Conservation (phyloP, 2,888 invertebrate species). For the Philhelius pedissequus region DNA sequence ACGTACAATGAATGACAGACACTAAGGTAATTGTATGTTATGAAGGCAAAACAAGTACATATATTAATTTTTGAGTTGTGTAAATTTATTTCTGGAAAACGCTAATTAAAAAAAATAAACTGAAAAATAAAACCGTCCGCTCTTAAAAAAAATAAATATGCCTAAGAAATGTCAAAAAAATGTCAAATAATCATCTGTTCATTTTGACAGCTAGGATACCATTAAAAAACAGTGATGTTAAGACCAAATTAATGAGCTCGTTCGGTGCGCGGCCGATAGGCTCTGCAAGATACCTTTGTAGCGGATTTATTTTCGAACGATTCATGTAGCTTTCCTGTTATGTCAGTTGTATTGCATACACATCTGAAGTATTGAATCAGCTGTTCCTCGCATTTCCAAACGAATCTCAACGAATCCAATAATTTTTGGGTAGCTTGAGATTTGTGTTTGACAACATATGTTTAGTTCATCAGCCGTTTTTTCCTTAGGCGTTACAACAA, state of each 20-base stretch:
- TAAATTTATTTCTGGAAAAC: conserved; percentile 10
- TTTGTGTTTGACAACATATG: too few relatives aligned
- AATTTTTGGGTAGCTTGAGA: too few relatives aligned
- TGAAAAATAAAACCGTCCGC: not conserved
- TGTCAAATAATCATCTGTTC: not conserved
- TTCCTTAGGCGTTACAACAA: too few relatives aligned
- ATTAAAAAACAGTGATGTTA: not conserved
- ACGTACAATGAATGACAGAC: not conserved
- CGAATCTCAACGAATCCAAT: too few relatives aligned
- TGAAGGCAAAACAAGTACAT: not conserved
- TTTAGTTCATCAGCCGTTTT: too few relatives aligned
- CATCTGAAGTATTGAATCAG: too few relatives aligned
- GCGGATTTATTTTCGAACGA: too few relatives aligned
- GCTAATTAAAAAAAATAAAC: not conserved
- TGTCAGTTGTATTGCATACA: too few relatives aligned
- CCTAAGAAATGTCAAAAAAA: not conserved
- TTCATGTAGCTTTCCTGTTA: too few relatives aligned
- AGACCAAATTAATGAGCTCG: not conserved
- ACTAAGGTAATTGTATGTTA: not conserved
- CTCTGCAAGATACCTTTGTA: too few relatives aligned
- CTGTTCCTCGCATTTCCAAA: too few relatives aligned
- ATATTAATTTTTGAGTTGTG: not conserved
- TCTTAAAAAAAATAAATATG: not conserved
- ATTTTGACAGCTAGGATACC: not conserved
- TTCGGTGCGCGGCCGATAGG: too few relatives aligned